Evolutionary conservation across 1,140 invertebrate genomes (phyloP).

Genomic region (Drosophila burlai): DNA sequence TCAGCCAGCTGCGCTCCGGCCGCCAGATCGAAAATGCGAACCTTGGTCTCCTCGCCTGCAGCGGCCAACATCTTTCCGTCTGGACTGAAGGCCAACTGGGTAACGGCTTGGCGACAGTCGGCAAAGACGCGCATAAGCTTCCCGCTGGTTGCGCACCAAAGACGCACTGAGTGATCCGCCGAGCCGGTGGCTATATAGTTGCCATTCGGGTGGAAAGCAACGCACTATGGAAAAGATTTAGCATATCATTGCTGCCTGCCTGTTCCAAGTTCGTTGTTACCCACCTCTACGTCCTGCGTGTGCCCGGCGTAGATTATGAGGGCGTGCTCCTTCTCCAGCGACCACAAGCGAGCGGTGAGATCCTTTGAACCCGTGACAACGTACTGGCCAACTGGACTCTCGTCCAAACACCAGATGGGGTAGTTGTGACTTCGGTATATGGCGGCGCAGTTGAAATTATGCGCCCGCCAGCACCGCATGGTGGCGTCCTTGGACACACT

Average conservation of each 20-base stretch:
- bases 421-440: slow-evolving; percentile 93
- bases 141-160: slow-evolving; percentile 89
- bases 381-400: slow-evolving; percentile 90
- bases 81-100: slow-evolving; percentile 92
- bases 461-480: slow-evolving; percentile 90
- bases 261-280: neutral
- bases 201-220: slow-evolving; percentile 94
- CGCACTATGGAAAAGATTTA: slow-evolving; percentile 76
- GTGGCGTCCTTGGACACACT: slow-evolving; percentile 92
- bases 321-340: slow-evolving; percentile 91
- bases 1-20: slow-evolving; percentile 87
- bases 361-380: slow-evolving; percentile 94
- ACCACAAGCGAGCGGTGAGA: slow-evolving; percentile 93
- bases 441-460: slow-evolving; percentile 89
- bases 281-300: slow-evolving; percentile 92
- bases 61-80: slow-evolving; percentile 93
- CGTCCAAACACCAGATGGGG: slow-evolving; percentile 94
- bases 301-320: slow-evolving; percentile 93
- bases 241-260: neutral
- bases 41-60: slow-evolving; percentile 87
- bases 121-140: slow-evolving; percentile 92
- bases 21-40: slow-evolving; percentile 87
- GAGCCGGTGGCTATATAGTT: slow-evolving; percentile 93
- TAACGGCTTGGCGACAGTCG: slow-evolving; percentile 91
- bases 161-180: slow-evolving; percentile 90